Evolutionary conservation across 2,113 vertebrate species (phyloP).

Genomic region (Dromas ardeola): DNA sequence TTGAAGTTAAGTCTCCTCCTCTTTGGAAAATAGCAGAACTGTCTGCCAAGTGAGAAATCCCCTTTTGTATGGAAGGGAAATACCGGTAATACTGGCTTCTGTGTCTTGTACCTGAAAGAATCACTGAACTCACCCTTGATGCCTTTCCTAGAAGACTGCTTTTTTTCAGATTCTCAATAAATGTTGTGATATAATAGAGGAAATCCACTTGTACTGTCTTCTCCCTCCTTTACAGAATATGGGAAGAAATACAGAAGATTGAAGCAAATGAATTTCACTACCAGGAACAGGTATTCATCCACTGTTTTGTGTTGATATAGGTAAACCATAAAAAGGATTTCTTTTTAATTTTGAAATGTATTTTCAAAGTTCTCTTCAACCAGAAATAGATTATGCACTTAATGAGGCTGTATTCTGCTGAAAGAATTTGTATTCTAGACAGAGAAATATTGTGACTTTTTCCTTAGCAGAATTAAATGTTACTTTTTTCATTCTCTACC

Average conservation of each 20-base stretch:
- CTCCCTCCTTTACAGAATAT: constrained; percentile 81
- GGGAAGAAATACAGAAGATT: constrained; percentile 96
- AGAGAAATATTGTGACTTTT: neutral
- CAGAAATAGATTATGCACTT: neutral
- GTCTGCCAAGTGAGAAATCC: neutral
- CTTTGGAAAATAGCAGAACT: neutral
- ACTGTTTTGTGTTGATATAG: neutral
- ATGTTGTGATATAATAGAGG: neutral
- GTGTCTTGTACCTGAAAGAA: neutral
- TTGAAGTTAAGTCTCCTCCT: neutral
- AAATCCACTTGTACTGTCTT: neutral
- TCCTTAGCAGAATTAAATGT: neutral
- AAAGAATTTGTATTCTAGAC: neutral
- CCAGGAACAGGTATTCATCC: constrained; percentile 89
- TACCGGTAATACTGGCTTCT: neutral
- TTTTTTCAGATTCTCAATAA: neutral
- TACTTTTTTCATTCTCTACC: neutral
- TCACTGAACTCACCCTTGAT: neutral
- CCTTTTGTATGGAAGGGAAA: neutral
- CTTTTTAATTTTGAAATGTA: neutral
- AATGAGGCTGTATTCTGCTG: neutral
- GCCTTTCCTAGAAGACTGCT: neutral
- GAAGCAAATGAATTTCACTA: constrained; percentile 96
- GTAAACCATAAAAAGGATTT: neutral
- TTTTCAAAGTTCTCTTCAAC: neutral